Evolutionary conservation across 2,113 vertebrate genomes (phyloP).

Genomic region (Kobus ellipsiprymnus): DNA sequence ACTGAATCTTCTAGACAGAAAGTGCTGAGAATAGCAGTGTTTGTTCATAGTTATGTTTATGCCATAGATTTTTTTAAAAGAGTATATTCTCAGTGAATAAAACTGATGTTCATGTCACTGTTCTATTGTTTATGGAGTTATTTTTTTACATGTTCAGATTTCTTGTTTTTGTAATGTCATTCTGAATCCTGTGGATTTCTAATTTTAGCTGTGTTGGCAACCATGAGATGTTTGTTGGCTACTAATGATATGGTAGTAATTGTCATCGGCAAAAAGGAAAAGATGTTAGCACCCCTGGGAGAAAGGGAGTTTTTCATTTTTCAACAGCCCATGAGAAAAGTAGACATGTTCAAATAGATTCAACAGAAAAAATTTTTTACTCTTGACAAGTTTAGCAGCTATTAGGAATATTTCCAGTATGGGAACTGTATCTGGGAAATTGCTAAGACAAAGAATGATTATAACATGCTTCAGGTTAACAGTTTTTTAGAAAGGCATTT

Average conservation of each 20-base stretch:
- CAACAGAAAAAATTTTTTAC: constrained; percentile 9
- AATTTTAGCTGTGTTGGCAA: constrained; percentile 31
- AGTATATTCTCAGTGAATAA: constrained; percentile 42
- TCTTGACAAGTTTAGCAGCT: constrained; percentile 21
- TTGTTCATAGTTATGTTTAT: constrained; percentile 57
- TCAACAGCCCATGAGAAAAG: constrained; percentile 15
- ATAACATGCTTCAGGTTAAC: background rate
- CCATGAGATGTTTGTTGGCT: constrained; percentile 34
- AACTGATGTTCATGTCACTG: constrained; percentile 26
- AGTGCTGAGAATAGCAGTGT: constrained; percentile 71
- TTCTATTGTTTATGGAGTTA: constrained; percentile 31
- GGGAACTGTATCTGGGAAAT: background rate
- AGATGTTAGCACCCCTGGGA: background rate
- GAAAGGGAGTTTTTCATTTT: background rate
- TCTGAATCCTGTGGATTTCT: constrained; percentile 30
- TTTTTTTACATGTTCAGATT: constrained; percentile 27
- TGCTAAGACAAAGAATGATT: background rate
- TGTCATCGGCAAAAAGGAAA: background rate
- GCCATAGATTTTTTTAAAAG: constrained; percentile 16
- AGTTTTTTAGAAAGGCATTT: background rate
- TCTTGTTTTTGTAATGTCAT: constrained; percentile 29
- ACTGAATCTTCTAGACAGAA: constrained; percentile 55
- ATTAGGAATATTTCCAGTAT: background rate
- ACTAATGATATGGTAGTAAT: constrained; percentile 28
- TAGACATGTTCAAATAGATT: background rate